phyloP scores from a whole-genome alignment of 2,113 vertebrate species.

The Todiramphus saurophagus region DNA sequence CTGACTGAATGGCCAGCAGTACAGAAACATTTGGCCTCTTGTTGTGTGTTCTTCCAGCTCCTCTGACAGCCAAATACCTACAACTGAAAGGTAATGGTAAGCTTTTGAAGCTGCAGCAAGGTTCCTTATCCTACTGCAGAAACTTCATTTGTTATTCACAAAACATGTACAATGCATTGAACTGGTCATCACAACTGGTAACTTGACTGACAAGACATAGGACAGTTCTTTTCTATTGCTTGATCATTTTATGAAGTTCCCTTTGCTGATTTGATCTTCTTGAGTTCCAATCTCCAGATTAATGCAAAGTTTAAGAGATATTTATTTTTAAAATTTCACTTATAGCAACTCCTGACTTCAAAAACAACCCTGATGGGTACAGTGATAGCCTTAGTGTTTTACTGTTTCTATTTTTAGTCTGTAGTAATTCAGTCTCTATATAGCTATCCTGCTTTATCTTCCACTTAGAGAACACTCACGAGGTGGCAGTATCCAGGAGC shows the following conservation, averaged over 20 bases:
- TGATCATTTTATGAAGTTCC: not conserved
- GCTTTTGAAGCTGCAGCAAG: not conserved
- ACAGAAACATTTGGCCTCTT: not conserved
- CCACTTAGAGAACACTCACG: conserved; percentile 3
- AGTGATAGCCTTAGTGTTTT: not conserved
- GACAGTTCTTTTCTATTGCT: not conserved
- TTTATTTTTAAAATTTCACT: not conserved
- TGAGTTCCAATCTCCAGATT: not conserved
- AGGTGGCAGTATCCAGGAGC: conserved; percentile 25
- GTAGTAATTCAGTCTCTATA: conserved; percentile 1
- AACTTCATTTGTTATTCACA: not conserved
- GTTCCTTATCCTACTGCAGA: not conserved
- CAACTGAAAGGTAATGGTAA: not conserved
- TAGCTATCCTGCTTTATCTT: conserved; percentile 26
- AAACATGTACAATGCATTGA: not conserved
- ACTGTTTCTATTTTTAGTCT: not conserved
- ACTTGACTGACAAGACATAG: not conserved
- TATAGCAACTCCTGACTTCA: not conserved
- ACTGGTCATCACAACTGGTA: not conserved
- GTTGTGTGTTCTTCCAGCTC: not conserved
- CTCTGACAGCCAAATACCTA: not conserved
- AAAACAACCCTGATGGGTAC: not conserved
- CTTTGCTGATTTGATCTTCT: not conserved
- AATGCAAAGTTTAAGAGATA: not conserved
- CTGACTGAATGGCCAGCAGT: not conserved